Percentiles rank a stretch among this genome's conserved stretches.
Conservation (phyloP, 1,140 invertebrate genomes). For the Leptinotarsa undecemlineata region DNA sequence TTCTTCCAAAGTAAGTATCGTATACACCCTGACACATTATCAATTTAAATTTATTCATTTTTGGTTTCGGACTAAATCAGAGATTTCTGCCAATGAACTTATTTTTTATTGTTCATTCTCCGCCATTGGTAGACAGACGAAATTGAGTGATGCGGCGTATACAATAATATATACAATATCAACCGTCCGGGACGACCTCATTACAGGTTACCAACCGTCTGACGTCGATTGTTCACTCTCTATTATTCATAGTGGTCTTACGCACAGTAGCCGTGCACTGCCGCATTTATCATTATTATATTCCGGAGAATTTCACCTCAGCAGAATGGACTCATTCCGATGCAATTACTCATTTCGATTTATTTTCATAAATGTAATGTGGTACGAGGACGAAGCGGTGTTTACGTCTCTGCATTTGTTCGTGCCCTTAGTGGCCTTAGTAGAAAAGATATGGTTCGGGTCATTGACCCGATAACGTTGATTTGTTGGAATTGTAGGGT, state of each 20-base stretch:
- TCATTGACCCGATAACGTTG: not conserved
- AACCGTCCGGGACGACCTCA: constrained; percentile 12
- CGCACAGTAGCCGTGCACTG: constrained; percentile 5
- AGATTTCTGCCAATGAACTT: too few species aligned
- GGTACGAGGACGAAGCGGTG: not conserved
- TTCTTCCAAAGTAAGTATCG: too few species aligned
- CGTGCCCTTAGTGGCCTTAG: not conserved
- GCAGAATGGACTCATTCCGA: not conserved
- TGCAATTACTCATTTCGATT: not conserved
- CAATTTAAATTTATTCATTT: too few species aligned
- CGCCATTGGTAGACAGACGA: constrained; percentile 1
- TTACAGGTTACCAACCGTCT: constrained; percentile 22
- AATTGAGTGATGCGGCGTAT: not conserved
- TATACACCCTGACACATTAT: too few species aligned
- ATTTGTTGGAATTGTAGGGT: not conserved
- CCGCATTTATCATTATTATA: constrained; percentile 4
- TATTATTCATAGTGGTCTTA: constrained; percentile 9
- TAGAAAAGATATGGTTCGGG: not conserved
- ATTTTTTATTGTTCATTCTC: not conserved
- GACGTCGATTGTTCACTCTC: constrained; percentile 18
- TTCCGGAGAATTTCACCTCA: not conserved
- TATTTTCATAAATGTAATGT: constrained; percentile 1
- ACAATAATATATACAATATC: constrained; percentile 1
- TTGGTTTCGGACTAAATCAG: too few species aligned
- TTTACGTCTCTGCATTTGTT: not conserved